Percentiles rank a stretch among this genome's conserved stretches.
phyloP scores from a whole-genome alignment of 2,113 vertebrate genomes.

The Scomber scombrus region DNA sequence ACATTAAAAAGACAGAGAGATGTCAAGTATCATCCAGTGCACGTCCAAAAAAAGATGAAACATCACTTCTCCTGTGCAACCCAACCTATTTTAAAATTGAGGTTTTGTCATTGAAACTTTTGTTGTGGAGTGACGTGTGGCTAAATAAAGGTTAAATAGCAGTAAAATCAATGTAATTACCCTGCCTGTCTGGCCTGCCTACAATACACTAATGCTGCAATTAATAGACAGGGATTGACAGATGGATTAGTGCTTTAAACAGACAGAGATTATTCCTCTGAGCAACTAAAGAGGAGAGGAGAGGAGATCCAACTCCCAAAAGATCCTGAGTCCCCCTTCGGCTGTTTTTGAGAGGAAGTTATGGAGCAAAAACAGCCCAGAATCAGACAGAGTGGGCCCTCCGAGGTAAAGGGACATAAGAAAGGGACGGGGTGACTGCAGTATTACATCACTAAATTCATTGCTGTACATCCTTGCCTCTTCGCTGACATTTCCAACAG shows the following conservation, averaged over 20 bases:
- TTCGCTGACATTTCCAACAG: constrained; percentile 65
- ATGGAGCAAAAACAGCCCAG: constrained; percentile 22
- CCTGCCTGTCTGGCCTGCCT: constrained; percentile 38
- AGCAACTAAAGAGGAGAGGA: constrained; percentile 34
- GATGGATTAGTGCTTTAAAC: constrained; percentile 68
- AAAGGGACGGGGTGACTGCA: constrained; percentile 59
- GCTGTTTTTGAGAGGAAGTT: constrained; percentile 39
- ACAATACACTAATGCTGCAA: constrained; percentile 51
- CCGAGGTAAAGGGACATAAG: constrained; percentile 19
- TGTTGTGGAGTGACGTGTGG: constrained; percentile 11
- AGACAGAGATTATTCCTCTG: constrained; percentile 63
- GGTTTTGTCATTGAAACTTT: constrained; percentile 41
- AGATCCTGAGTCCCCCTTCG: constrained; percentile 14
- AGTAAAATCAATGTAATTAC: constrained; percentile 55
- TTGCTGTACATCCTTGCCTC: constrained; percentile 22
- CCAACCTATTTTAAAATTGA: neutral
- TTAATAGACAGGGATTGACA: constrained; percentile 68
- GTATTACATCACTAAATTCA: constrained; percentile 67
- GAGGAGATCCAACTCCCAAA: constrained; percentile 25
- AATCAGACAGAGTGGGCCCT: constrained; percentile 16
- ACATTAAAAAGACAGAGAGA: neutral
- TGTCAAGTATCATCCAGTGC: neutral
- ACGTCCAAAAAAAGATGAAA: neutral
- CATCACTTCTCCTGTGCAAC: neutral
- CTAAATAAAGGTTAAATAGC: constrained; percentile 58